Percentiles rank a stretch among this genome's conserved stretches.
Evolutionary conservation across 2,113 vertebrate genomes (phyloP).

Genomic region (Festucalex cinctus): DNA sequence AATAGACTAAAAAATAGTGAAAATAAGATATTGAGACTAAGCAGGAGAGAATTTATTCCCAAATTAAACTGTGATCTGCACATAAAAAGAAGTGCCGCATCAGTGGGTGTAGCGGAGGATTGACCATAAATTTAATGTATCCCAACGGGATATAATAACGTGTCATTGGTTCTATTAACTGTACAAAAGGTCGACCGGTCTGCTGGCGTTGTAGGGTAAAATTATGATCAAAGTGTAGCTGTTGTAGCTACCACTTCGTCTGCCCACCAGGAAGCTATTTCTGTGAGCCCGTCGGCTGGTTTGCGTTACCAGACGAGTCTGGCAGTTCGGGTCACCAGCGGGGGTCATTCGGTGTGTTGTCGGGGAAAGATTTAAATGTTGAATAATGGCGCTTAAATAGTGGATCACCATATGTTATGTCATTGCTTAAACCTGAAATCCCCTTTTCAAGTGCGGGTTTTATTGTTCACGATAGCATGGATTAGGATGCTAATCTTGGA

Average conservation of each 20-base stretch:
- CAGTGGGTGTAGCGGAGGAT: too few relatives aligned
- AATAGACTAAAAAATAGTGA: not conserved
- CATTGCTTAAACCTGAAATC: constrained; percentile 37
- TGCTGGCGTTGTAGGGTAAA: not conserved
- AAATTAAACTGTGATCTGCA: not conserved
- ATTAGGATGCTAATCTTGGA: constrained; percentile 56
- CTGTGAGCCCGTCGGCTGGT: constrained; percentile 34
- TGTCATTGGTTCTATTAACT: not conserved
- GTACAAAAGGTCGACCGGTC: constrained; percentile 1
- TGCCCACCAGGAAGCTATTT: constrained; percentile 55
- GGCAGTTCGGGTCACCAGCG: constrained; percentile 21
- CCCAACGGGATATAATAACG: not conserved
- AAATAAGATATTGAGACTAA: not conserved
- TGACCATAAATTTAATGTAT: not conserved
- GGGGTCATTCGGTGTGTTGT: constrained; percentile 10
- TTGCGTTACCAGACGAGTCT: constrained; percentile 41
- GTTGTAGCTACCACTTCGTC: constrained; percentile 54
- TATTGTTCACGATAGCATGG: constrained; percentile 26
- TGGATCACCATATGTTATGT: constrained; percentile 7
- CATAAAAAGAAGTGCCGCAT: not conserved
- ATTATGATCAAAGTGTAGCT: constrained; percentile 22
- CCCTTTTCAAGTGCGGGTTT: constrained; percentile 20
- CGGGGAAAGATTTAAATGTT: not conserved
- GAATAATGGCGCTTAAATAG: constrained; percentile 16
- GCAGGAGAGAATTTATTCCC: not conserved